A percentile compares a stretch with the other conserved stretches of the same genome.
Evolutionary conservation across 2,888 invertebrate genomes (phyloP).

Genomic region (Temnothorax ravouxi): DNA sequence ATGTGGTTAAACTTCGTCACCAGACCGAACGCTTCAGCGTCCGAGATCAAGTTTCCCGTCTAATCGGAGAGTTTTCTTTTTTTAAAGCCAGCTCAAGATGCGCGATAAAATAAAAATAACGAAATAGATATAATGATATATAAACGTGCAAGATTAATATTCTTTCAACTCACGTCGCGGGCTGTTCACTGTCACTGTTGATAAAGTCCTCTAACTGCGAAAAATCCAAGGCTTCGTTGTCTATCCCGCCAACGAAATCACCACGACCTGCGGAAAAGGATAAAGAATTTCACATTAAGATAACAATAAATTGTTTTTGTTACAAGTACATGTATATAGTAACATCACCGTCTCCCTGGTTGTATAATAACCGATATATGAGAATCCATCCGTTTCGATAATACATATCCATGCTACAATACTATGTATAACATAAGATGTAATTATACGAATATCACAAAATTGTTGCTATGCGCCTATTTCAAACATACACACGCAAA

Average conservation of each 20-base stretch:
- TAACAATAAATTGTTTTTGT: neutral
- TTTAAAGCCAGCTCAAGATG: neutral
- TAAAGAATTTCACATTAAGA: neutral
- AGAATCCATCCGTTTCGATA: neutral
- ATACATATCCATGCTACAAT: neutral
- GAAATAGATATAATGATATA: neutral
- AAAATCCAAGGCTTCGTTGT: constrained; percentile 94
- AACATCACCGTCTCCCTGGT: neutral
- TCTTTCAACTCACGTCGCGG: constrained; percentile 81
- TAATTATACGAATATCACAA: constrained; percentile 26
- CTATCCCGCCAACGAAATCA: constrained; percentile 94
- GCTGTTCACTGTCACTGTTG: constrained; percentile 89
- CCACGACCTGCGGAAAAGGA: constrained; percentile 90
- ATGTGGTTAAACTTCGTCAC: constrained; percentile 38
- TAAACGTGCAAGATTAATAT: constrained; percentile 1
- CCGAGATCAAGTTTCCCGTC: constrained; percentile 37
- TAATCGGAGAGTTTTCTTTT: neutral
- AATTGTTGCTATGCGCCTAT: constrained; percentile 4
- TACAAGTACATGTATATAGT: neutral
- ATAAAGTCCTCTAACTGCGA: constrained; percentile 95
- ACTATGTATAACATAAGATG: neutral
- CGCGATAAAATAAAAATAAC: constrained; percentile 2
- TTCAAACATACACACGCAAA: constrained; percentile 7
- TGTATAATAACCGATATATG: neutral
- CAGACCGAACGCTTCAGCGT: constrained; percentile 10